A percentile compares a stretch with the other conserved stretches of the same genome.
These are phyloP conservation scores for Eulemur rufifrons DNA, from an alignment of 2,113 vertebrate species.

Conservation along the genomic window DNA sequence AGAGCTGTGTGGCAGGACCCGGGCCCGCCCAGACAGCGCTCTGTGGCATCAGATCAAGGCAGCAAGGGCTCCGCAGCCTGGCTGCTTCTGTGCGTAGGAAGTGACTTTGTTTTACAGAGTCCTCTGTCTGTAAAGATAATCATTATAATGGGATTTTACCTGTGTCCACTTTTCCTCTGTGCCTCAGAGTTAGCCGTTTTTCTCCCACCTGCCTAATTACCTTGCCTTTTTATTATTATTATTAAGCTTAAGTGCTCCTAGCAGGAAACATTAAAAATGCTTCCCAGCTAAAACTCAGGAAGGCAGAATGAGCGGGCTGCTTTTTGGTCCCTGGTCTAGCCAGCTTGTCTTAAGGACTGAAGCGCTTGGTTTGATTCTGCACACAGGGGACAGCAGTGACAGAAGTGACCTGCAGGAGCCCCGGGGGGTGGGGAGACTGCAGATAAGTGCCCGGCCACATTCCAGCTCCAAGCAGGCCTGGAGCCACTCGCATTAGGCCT, in stretches of 20 bases:
- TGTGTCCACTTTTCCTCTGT: not conserved
- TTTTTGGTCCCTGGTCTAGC: not conserved
- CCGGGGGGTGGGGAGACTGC: conserved; percentile 33
- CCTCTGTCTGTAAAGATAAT: not conserved
- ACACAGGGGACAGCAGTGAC: not conserved
- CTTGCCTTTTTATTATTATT: not conserved
- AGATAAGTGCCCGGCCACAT: conserved; percentile 73
- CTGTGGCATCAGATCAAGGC: not conserved
- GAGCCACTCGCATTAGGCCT: conserved; percentile 81
- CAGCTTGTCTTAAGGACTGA: not conserved
- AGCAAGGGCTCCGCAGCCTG: not conserved
- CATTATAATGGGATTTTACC: not conserved
- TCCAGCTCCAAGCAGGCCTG: conserved; percentile 60
- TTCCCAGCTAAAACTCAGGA: accelerated
- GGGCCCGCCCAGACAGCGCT: not conserved
- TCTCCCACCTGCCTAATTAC: not conserved
- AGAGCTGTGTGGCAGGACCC: not conserved
- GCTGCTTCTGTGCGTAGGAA: not conserved
- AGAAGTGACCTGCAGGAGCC: conserved; percentile 66
- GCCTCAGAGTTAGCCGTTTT: not conserved
- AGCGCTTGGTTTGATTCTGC: not conserved
- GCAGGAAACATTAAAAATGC: not conserved
- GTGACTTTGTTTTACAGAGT: not conserved
- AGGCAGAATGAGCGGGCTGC: accelerated
- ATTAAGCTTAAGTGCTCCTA: not conserved